Base-by-base conservation (phyloP, 2,888 invertebrate genomes). In the Steinernema hermaphroditum region DNA sequence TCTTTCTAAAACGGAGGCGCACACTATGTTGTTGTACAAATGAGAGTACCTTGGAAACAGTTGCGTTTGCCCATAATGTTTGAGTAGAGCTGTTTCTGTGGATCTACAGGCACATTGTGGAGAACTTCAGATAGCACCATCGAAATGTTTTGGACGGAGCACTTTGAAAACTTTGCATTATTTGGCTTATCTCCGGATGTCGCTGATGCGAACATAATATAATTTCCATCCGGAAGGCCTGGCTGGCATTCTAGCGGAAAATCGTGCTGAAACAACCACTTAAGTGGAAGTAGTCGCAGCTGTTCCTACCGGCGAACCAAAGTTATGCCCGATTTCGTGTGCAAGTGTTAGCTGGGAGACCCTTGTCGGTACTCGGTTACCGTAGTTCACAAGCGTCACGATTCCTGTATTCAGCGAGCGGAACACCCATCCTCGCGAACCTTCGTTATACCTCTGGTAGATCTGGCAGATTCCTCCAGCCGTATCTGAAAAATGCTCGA, bases 321-420 rank as follows among this genome's bases (percentile, higher is more conserved):
- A 98, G 89, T 98, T 98, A 87, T 99, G 98, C 1, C 98, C 98
- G 81, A 98, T 95, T 89, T 99, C 98, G 88, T 98, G 98, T 0
- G 98, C 98, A 80, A 99, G 89, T 0, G 97, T 98, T 76, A 97
- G 89, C 87, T 97, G 96, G 41, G 96, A 96, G 29, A 98, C 97
- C 89, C 96, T 94, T 0, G 96, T 94, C 73, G 97, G 96, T 72
- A 98, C 97, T 44, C 94, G 90, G 68, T 84, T 84, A 87, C 96
- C 96, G 89, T 98, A 98, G 90, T 98, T 98, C 77, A 97, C 94
- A 87, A 97, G 94, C 0, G 97, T 98, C 77, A 98, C 96, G 86
- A 98, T 96, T 74, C 97, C 98, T 0, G 97, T 98, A 89, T 98
- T 98, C 50, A 98, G 90, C 14, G 93, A 93, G 87, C 96, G 94